Conservation (phyloP, 2,888 invertebrate genomes). For the Venustoraphidia nigricollis region DNA sequence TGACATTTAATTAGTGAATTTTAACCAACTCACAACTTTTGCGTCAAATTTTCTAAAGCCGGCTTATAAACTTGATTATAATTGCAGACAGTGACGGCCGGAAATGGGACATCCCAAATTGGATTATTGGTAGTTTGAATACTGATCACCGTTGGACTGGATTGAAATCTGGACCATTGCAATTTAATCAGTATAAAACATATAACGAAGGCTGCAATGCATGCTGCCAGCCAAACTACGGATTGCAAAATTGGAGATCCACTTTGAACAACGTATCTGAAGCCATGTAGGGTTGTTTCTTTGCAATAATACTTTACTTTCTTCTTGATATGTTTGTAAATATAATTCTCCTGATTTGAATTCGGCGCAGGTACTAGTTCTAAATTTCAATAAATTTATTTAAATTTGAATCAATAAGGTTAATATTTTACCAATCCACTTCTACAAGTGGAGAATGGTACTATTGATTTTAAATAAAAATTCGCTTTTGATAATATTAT, state of each 20-base stretch:
- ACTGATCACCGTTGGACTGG: constrained; percentile 18
- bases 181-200: constrained; percentile 15
- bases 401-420: no score
- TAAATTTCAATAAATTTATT: no score
- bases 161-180: constrained; percentile 16
- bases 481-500: no score
- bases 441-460: no score
- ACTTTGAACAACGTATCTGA: constrained; percentile 14
- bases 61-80: constrained; percentile 7
- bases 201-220: not conserved
- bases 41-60: not conserved
- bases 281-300: constrained; percentile 15
- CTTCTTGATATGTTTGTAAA: not conserved
- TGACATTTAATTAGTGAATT: no score
- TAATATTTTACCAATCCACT: no score
- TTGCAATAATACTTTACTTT: constrained; percentile 12
- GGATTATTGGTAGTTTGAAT: constrained; percentile 6
- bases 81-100: constrained; percentile 9
- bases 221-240: constrained; percentile 9
- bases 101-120: constrained; percentile 7
- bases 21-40: constrained; percentile 4
- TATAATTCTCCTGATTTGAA: not conserved
- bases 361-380: no score
- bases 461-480: no score
- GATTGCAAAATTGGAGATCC: constrained; percentile 10